Conservation (phyloP, 2,797 vertebrate genomes). For the Lophius americanus region DNA sequence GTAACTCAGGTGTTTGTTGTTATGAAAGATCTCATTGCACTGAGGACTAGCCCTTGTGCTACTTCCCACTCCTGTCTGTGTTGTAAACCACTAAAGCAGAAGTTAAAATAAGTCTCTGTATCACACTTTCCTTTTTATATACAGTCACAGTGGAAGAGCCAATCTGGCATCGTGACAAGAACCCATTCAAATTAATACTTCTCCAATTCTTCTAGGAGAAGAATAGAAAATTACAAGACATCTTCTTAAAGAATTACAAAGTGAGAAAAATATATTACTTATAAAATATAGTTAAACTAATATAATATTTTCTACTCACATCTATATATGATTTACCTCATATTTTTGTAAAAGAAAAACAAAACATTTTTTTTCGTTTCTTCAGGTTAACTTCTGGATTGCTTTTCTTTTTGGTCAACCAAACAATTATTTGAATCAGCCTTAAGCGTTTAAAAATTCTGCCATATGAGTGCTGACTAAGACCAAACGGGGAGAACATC, state of each 20-base stretch:
- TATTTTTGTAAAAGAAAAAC: too few species aligned
- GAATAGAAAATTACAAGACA: background rate
- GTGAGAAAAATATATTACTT: background rate
- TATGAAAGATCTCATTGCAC: constrained; percentile 18
- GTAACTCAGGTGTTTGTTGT: constrained; percentile 41
- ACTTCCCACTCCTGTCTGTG: constrained; percentile 10
- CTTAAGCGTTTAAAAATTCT: too few species aligned
- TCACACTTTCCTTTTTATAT: background rate
- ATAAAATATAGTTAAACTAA: too few species aligned
- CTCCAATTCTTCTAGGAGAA: background rate
- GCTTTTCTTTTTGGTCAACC: too few species aligned
- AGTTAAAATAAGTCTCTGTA: constrained; percentile 4
- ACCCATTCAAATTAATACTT: background rate
- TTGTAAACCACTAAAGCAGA: background rate
- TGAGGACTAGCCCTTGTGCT: constrained; percentile 4
- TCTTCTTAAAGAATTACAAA: background rate
- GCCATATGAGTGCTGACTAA: too few species aligned
- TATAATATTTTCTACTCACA: too few species aligned
- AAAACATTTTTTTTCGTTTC: too few species aligned
- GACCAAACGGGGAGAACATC: too few species aligned
- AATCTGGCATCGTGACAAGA: background rate
- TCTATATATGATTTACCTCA: too few species aligned
- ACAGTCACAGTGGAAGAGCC: background rate
- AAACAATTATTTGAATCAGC: too few species aligned
- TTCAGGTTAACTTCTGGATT: too few species aligned